phyloP scores from a whole-genome alignment of 2,797 vertebrate species.

The Acanthurus leucopareius region DNA sequence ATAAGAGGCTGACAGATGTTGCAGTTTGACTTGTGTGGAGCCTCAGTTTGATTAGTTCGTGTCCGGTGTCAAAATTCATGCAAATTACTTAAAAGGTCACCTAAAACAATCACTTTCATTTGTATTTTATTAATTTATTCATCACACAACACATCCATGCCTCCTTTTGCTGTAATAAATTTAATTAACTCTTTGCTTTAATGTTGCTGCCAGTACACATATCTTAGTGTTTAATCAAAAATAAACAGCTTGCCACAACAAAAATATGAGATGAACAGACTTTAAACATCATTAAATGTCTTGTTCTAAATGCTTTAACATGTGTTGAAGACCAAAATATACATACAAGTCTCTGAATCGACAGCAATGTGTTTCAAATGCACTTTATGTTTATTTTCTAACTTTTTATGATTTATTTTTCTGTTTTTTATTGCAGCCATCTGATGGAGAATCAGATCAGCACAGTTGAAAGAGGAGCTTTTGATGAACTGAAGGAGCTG shows the following conservation, averaged over 20 bases:
- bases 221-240: too few relatives aligned
- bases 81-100: neutral
- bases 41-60: neutral
- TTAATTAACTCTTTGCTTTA: neutral
- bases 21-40: neutral
- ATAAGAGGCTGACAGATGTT: neutral
- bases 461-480: constrained; percentile 89
- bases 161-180: neutral
- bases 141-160: neutral
- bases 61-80: neutral
- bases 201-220: too few relatives aligned
- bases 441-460: constrained; percentile 97
- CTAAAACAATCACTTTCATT: neutral
- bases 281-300: too few relatives aligned
- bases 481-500: constrained; percentile 94
- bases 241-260: too few relatives aligned
- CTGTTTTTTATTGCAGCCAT: constrained; percentile 82
- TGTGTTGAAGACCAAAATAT: neutral
- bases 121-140: too few relatives aligned
- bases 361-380: neutral
- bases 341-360: neutral
- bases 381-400: neutral
- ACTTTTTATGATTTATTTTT: neutral
- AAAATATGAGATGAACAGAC: too few relatives aligned
- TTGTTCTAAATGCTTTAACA: too few relatives aligned